phyloP scores from a whole-genome alignment of 2,113 vertebrate genomes.

The human region DNA sequence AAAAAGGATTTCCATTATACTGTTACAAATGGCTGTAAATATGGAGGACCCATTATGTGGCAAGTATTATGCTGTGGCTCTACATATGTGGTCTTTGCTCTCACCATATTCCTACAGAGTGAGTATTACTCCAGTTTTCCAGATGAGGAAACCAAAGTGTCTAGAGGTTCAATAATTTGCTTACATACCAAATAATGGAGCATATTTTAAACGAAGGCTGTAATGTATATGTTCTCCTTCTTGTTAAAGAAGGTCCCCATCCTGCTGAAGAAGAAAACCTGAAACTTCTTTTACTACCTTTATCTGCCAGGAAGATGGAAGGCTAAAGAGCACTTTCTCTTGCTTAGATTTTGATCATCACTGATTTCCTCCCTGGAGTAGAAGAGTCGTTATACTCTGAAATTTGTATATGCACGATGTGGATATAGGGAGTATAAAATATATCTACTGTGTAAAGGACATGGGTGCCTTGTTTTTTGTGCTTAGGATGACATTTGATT shows the following conservation, averaged over 20 bases:
- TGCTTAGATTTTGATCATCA: background rate
- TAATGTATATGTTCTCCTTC: background rate
- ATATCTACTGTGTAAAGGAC: background rate
- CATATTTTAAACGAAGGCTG: background rate
- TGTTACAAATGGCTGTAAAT: background rate
- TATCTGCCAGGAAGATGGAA: background rate
- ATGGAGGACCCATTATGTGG: background rate
- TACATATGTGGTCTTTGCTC: background rate
- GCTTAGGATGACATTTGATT: background rate
- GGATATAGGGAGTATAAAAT: background rate
- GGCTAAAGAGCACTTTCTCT: background rate
- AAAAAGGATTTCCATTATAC: background rate
- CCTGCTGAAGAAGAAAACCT: background rate
- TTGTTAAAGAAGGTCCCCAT: background rate
- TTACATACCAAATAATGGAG: background rate
- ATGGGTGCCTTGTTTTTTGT: background rate
- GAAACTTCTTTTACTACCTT: background rate
- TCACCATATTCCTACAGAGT: background rate
- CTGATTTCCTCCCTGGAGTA: background rate
- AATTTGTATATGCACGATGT: background rate
- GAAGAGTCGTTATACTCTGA: background rate
- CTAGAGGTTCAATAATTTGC: background rate
- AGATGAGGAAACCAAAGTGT: conserved; percentile 1
- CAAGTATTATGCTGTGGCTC: background rate
- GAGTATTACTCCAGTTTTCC: background rate